Base-by-base conservation (phyloP, 2,113 vertebrate species). In the Fukomys damarensis region DNA sequence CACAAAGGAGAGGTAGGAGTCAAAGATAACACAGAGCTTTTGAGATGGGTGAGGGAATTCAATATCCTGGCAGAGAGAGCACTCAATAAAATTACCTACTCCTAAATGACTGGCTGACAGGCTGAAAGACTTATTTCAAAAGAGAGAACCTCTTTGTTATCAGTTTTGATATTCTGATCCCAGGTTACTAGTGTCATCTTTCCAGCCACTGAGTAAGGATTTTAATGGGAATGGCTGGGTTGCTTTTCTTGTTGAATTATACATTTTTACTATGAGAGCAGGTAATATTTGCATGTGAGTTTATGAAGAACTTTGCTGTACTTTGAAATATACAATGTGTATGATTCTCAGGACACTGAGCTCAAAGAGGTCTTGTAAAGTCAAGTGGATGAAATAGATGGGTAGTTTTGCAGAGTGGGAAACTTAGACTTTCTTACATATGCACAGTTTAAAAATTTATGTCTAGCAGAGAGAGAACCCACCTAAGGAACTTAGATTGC, bases 11-110 rank as follows among this genome's bases (percentile, higher is more conserved):
- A 93, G 76, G 65, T 54, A 38, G 76, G 65, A 87, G 87, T 95
- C 92, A 93, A 88, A 96, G 97, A 95, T 96, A 97, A 90, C 97
- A 96, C 92, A 88, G 66, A 96, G 96, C 95, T 90, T 97, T 91
- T 92, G 92, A 97, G 94, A 93, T 96, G 93, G 96, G 65, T 92
- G 84, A 97, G 90, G 66, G 95, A 95, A 95, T 98, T 91, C 97
- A 98, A 97, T 97, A 97, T 98, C 97, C 97, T 97, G 96, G 94
- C 65, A 90, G 96, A 95, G 90, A 93, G 95, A 93, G 84, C 92
- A 74, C 92, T 97, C 96, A 92, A 85, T 95, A 96, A 93, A 95
- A 97, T 96, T 82, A 95, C 86, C 93, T 77, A 7, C 92, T 96
- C 87, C 84, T 92, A 66, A 92, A 97, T 81, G 92, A 92, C 95